Conservation (phyloP, 2,113 vertebrate species). For the Gambusia holbrooki region DNA sequence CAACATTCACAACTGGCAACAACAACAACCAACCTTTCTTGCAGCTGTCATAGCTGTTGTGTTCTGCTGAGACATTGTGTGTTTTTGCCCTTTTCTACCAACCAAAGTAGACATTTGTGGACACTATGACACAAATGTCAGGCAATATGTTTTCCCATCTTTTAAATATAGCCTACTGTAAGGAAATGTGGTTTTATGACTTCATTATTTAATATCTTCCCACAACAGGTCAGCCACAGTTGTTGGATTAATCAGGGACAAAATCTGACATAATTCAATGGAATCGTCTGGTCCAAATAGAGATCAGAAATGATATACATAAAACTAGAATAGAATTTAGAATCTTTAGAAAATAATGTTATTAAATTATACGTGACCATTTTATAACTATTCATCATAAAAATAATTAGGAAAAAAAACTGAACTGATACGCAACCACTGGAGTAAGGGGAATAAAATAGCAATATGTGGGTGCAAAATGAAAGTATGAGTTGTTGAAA, state of each 20-base stretch:
- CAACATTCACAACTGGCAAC: background rate
- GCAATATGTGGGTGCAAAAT: background rate
- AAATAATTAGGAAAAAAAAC: background rate
- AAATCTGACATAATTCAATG: background rate
- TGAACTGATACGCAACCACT: background rate
- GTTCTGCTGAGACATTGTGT: too few species aligned
- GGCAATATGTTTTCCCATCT: too few species aligned
- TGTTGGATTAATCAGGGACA: background rate
- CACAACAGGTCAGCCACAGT: background rate
- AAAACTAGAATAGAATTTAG: background rate
- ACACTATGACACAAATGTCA: too few species aligned
- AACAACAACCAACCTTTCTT: background rate
- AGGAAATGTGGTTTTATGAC: background rate
- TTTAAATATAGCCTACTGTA: background rate
- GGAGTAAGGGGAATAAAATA: background rate
- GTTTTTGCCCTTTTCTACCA: background rate
- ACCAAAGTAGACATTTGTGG: too few species aligned
- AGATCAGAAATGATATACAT: background rate
- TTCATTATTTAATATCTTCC: background rate
- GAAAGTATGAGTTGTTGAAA: background rate
- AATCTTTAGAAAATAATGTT: background rate
- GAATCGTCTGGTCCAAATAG: background rate
- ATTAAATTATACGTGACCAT: background rate
- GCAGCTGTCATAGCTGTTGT: background rate
- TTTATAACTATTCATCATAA: background rate